Evolutionary conservation across 2,113 vertebrate species (phyloP).

Genomic region (Passer montanus): DNA sequence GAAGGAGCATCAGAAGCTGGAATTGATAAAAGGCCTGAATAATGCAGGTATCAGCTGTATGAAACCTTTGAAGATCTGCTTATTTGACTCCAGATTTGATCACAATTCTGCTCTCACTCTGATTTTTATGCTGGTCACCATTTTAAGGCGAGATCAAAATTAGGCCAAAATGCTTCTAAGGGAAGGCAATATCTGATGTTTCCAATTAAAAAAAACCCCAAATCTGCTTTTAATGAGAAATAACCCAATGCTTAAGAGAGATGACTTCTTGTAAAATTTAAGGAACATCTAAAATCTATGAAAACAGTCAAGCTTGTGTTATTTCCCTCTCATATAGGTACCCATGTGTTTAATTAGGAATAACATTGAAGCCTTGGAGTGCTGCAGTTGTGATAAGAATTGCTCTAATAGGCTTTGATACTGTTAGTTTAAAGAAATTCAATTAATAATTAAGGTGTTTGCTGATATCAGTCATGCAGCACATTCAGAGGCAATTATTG

Average conservation of each 20-base stretch:
- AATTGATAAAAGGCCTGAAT: neutral
- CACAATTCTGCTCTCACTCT: neutral
- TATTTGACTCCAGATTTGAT: neutral
- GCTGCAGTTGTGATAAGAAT: slow-evolving; percentile 33
- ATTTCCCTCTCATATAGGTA: slow-evolving; percentile 5
- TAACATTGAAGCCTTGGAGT: slow-evolving; percentile 5
- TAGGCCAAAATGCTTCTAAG: neutral
- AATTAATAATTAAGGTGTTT: slow-evolving; percentile 56
- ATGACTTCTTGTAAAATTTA: neutral
- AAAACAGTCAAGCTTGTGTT: neutral
- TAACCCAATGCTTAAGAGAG: neutral
- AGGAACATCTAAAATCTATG: neutral
- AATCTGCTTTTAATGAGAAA: neutral
- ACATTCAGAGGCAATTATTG: slow-evolving; percentile 22
- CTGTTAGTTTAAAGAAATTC: slow-evolving; percentile 40
- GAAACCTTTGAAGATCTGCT: neutral
- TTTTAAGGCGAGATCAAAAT: slow-evolving; percentile 13
- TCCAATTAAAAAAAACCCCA: neutral
- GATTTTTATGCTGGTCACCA: neutral
- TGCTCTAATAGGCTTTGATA: slow-evolving; percentile 52
- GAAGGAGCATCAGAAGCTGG: neutral
- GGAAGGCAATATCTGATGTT: neutral
- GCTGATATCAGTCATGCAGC: slow-evolving; percentile 3
- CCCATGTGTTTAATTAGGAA: slow-evolving; percentile 50
- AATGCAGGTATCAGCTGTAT: neutral